Conservation (phyloP, 2,113 vertebrate species). For the Chrysochloris asiatica region DNA sequence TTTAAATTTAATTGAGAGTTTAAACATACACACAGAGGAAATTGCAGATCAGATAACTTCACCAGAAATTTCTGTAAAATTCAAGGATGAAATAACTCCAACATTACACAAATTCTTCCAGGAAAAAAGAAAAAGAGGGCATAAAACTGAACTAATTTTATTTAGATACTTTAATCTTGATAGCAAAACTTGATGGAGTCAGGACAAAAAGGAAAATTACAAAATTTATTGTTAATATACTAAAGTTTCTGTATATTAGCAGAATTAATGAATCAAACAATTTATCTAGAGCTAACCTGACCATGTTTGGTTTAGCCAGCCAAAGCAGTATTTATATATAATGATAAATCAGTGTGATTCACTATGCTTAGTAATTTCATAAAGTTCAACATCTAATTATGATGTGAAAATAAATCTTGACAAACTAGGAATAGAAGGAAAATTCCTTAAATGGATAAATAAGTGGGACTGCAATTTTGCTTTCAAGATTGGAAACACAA, state of each 20-base stretch:
- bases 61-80: constrained; percentile 23
- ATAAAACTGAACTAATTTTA: background rate
- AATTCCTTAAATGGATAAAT: background rate
- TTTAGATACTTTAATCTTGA: background rate
- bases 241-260: background rate
- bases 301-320: background rate
- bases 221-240: background rate
- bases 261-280: background rate
- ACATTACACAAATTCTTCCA: background rate
- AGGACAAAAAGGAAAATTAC: background rate
- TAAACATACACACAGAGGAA: background rate
- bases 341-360: background rate
- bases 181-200: background rate
- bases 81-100: constrained; percentile 27
- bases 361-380: background rate
- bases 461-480: background rate
- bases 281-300: background rate
- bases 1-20: background rate
- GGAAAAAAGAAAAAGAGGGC: background rate
- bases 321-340: background rate
- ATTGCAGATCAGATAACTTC: background rate
- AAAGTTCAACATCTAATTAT: background rate
- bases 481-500: background rate
- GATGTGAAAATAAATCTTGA: background rate
- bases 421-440: background rate